Evolutionary conservation across 2,888 invertebrate species (phyloP).

Genomic region (Uloborus plumipes): DNA sequence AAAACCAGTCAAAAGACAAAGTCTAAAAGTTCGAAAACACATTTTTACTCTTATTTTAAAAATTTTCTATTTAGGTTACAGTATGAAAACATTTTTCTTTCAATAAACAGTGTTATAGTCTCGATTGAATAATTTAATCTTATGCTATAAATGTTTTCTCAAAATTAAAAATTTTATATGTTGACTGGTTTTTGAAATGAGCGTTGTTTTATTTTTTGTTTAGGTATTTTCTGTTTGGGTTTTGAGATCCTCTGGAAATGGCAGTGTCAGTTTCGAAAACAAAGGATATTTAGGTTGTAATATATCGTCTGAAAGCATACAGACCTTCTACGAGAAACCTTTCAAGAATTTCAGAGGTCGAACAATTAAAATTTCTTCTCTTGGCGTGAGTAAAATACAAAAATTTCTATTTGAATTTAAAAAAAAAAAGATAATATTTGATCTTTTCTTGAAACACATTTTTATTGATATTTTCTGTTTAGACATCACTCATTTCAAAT

Average conservation of each 20-base stretch:
- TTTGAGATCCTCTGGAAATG: constrained; percentile 35
- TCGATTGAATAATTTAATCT: no score
- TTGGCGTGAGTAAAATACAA: constrained; percentile 29
- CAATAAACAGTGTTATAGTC: no score
- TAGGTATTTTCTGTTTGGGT: constrained; percentile 30
- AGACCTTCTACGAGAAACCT: constrained; percentile 11
- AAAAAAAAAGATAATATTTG: not conserved
- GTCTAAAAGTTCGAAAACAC: no score
- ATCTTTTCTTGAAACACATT: not conserved
- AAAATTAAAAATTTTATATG: no score
- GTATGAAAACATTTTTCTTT: no score
- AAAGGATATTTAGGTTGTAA: constrained; percentile 2
- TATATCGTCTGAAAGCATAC: not conserved
- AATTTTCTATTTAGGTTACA: no score
- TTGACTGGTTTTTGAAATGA: no score
- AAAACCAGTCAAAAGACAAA: no score
- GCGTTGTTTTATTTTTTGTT: not conserved
- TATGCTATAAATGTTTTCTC: no score
- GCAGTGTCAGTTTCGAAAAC: constrained; percentile 1
- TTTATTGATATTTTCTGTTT: not conserved
- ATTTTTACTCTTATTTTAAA: no score
- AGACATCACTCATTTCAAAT: no score
- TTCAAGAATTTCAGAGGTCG: constrained; percentile 37
- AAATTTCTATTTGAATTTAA: not conserved
- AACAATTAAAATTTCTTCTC: constrained; percentile 25